Percentiles rank a stretch among this genome's conserved stretches.
Evolutionary conservation across 2,113 vertebrate species (phyloP).

Genomic region (Arothron firmamentum): DNA sequence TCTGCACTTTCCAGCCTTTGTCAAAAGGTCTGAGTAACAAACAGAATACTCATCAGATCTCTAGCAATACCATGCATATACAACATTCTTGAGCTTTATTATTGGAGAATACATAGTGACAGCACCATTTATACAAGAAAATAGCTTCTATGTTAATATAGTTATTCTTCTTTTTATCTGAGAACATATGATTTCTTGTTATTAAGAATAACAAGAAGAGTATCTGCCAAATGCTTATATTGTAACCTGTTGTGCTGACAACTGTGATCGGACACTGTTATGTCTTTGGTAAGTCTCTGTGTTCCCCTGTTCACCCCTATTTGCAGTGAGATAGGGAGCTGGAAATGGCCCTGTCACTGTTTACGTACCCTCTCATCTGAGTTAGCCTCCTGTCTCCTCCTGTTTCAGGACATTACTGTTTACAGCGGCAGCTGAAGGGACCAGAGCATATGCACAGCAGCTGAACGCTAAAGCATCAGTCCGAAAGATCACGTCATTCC

Average conservation of each 20-base stretch:
- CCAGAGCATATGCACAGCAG: conserved; percentile 38
- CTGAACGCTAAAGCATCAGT: conserved; percentile 50
- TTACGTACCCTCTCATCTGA: conserved; percentile 60
- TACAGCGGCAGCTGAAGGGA: conserved; percentile 65
- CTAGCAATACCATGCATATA: not conserved
- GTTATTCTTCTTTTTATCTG: too few relatives aligned
- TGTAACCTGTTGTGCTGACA: conserved; percentile 24
- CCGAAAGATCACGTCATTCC: not conserved
- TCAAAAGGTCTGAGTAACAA: conserved; percentile 12
- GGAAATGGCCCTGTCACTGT: conserved; percentile 69
- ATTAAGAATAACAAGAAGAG: conserved; percentile 34
- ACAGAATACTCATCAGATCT: not conserved
- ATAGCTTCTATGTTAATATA: conserved; percentile 10
- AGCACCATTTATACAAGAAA: conserved; percentile 17
- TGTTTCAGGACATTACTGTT: conserved; percentile 59
- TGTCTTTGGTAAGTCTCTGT: conserved; percentile 56
- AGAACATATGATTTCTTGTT: too few relatives aligned
- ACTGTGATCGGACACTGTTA: conserved; percentile 49
- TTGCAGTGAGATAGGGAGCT: conserved; percentile 59
- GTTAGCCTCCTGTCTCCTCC: conserved; percentile 55
- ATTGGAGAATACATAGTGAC: not conserved
- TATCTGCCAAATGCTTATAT: conserved; percentile 32
- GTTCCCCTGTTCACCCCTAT: conserved; percentile 62
- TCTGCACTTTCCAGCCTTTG: conserved; percentile 1
- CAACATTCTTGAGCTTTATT: not conserved